These are phyloP conservation scores for Andrena haemorrhoa DNA, from an alignment of 2,888 invertebrate species.

Conservation along the genomic window DNA sequence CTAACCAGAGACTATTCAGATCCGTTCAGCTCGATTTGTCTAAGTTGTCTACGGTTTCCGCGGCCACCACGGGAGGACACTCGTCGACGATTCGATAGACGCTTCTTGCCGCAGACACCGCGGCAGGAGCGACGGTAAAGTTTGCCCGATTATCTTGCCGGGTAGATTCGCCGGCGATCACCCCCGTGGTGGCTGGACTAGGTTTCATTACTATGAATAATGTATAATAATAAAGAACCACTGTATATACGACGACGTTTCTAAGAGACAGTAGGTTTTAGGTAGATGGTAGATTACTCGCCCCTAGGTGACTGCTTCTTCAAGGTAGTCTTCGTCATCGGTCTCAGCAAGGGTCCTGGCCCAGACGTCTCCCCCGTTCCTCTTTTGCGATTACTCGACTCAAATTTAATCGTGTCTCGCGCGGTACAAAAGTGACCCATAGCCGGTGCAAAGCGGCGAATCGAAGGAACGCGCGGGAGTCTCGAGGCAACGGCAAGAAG, in stretches of 20 bases:
- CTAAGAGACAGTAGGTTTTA: constrained; percentile 83
- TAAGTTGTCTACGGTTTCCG: constrained; percentile 79
- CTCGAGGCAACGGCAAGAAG: neutral
- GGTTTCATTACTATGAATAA: constrained; percentile 66
- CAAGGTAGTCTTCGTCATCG: constrained; percentile 81
- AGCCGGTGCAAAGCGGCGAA: constrained; percentile 58
- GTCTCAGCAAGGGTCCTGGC: constrained; percentile 80
- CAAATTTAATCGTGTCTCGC: constrained; percentile 58
- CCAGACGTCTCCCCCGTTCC: constrained; percentile 76
- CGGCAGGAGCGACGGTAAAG: neutral
- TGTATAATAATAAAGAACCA: constrained; percentile 76
- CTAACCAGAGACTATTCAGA: constrained; percentile 78
- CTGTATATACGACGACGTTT: constrained; percentile 81
- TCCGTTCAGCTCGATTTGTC: constrained; percentile 78
- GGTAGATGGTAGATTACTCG: constrained; percentile 85
- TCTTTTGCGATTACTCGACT: constrained; percentile 76
- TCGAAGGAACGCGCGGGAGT: neutral
- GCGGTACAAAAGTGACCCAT: constrained; percentile 65
- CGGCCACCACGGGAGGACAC: constrained; percentile 79
- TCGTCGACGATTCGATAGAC: neutral
- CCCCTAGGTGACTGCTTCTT: constrained; percentile 84
- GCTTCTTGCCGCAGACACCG: too few species aligned
- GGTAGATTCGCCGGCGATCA: constrained; percentile 18
- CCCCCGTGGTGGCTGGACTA: constrained; percentile 65
- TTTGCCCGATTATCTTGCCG: neutral